These are phyloP conservation scores for Cyanocitta stelleri DNA, from an alignment of 2,113 vertebrate genomes.

Conservation along the genomic window DNA sequence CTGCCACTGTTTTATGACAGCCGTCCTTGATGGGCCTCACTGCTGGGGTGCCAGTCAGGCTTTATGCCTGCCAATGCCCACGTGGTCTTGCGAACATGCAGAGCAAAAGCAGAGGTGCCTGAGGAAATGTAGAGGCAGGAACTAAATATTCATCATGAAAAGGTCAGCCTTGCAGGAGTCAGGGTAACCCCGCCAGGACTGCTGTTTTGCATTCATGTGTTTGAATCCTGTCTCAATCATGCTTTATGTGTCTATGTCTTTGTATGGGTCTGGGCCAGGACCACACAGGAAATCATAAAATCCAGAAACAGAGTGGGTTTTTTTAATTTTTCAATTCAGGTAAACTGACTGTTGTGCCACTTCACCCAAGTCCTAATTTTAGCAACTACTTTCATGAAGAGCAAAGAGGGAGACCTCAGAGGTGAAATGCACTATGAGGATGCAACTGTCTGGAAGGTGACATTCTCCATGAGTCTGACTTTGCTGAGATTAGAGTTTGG, in stretches of 20 bases:
- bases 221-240: not conserved
- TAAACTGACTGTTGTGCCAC: not conserved
- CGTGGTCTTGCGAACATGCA: rapidly evolving
- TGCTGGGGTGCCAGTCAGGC: not conserved
- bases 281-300: not conserved
- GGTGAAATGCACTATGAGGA: not conserved
- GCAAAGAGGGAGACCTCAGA: not conserved
- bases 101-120: not conserved
- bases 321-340: not conserved
- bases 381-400: not conserved
- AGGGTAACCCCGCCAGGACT: not conserved
- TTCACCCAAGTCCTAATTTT: not conserved
- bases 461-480: not conserved
- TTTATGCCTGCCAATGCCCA: not conserved
- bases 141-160: not conserved
- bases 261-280: not conserved
- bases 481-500: not conserved
- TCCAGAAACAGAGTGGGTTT: not conserved
- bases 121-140: not conserved
- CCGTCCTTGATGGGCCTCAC: rapidly evolving
- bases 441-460: not conserved
- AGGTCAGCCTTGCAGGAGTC: not conserved
- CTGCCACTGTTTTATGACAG: not conserved
- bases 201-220: not conserved
- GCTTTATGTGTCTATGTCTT: not conserved